Evolutionary conservation across 2,113 vertebrate species (phyloP).

Genomic region (Rhynchopsitta pachyrhyncha): DNA sequence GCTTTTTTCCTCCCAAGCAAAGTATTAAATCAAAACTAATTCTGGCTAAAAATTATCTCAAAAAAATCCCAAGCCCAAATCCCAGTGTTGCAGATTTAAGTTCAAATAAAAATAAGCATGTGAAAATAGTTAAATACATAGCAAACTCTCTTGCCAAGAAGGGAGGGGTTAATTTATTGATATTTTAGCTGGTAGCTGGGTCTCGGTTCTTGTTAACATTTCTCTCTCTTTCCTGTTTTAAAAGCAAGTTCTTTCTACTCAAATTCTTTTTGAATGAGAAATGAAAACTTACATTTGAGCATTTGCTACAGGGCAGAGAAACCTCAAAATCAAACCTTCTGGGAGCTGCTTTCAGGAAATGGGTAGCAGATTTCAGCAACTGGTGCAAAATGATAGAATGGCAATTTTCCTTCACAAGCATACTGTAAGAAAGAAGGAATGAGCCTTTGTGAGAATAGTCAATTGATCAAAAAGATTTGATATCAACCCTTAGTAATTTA

Average conservation of each 20-base stretch:
- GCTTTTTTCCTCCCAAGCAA: not conserved
- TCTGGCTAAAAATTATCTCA: not conserved
- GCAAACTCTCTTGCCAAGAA: not conserved
- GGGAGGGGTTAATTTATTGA: not conserved
- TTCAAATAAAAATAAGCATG: not conserved
- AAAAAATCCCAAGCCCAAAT: not conserved
- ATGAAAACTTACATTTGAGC: not conserved
- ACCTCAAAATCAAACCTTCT: not conserved
- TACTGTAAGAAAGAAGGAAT: not conserved
- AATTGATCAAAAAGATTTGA: not conserved
- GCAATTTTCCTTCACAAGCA: not conserved
- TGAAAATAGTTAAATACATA: not conserved
- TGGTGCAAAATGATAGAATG: not conserved
- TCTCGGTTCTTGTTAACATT: not conserved
- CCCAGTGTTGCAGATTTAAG: not conserved
- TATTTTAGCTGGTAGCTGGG: not conserved
- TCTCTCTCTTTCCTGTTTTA: not conserved
- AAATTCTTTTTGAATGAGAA: not conserved
- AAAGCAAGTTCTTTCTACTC: not conserved
- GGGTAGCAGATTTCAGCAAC: not conserved
- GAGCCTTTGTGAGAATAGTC: not conserved
- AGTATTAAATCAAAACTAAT: not conserved
- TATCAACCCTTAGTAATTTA: conserved; percentile 12
- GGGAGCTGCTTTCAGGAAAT: not conserved
- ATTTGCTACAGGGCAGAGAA: not conserved